Evolutionary conservation across 2,113 vertebrate species (phyloP).

Genomic region (Ramphastos sulfuratus): DNA sequence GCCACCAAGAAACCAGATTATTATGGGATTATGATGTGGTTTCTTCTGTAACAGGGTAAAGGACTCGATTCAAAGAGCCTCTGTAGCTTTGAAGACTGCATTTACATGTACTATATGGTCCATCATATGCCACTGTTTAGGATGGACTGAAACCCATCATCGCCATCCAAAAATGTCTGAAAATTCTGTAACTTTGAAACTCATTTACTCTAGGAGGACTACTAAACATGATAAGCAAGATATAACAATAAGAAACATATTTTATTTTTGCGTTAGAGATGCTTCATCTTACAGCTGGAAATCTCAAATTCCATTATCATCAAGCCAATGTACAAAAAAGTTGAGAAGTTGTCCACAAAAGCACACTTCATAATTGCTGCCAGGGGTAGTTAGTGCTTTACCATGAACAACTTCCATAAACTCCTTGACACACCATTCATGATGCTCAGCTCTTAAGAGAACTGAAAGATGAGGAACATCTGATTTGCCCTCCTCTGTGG

Average conservation of each 20-base stretch:
- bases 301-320: conserved; percentile 1
- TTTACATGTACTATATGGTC: background rate
- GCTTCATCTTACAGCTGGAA: conserved; percentile 42
- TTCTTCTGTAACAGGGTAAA: background rate
- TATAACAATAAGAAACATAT: conserved; percentile 37
- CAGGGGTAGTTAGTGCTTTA: background rate
- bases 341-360: background rate
- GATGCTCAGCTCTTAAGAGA: conserved; percentile 45
- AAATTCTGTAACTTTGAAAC: background rate
- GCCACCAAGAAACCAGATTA: background rate
- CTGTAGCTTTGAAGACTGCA: background rate
- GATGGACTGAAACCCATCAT: background rate
- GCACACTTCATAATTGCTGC: background rate
- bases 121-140: background rate
- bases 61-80: background rate
- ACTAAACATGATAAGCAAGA: background rate
- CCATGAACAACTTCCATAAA: background rate
- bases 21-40: background rate
- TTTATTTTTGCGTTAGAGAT: conserved; percentile 52
- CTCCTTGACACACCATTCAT: background rate
- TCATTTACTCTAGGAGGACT: background rate
- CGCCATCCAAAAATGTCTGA: background rate
- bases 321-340: conserved; percentile 1
- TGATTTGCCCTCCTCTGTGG: background rate
- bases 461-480: background rate